phyloP scores from a whole-genome alignment of 2,113 vertebrate species.

The Serinus canaria region DNA sequence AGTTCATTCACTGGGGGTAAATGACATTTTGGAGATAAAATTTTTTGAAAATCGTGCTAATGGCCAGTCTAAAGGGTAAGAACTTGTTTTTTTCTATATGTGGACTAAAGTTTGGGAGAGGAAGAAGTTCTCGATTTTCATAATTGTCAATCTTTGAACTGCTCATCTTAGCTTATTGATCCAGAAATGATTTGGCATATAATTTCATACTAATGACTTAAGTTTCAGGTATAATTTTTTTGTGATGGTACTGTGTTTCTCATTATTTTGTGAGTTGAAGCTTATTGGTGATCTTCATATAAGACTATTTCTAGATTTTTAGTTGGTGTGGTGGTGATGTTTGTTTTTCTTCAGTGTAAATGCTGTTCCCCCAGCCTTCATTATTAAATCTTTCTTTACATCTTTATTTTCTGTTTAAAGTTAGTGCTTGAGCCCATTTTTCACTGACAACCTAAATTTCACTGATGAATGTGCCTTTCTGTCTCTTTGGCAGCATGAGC shows the following conservation, averaged over 20 bases:
- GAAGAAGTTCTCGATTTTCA: not conserved
- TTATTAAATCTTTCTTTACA: not conserved
- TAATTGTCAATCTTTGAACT: not conserved
- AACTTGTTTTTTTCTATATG: not conserved
- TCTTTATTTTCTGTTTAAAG: not conserved
- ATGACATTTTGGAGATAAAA: slow-evolving; percentile 97
- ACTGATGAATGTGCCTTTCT: not conserved
- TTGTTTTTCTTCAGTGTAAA: not conserved
- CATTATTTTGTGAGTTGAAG: not conserved
- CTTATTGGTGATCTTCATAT: not conserved
- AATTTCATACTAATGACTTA: not conserved
- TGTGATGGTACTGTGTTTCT: not conserved
- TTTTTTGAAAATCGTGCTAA: slow-evolving; percentile 99
- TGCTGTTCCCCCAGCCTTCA: not conserved
- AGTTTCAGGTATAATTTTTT: not conserved
- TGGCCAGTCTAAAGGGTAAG: slow-evolving; percentile 98
- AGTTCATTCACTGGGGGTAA: slow-evolving; percentile 93
- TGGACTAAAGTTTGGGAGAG: not conserved
- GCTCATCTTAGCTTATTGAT: not conserved
- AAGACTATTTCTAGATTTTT: not conserved
- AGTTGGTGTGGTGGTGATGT: not conserved
- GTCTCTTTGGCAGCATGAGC: not conserved
- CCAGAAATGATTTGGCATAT: not conserved
- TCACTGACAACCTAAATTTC: not conserved
- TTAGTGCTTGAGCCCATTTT: not conserved